Evolutionary conservation across 2,888 invertebrate species (phyloP).

Genomic region (Sinhomidia bicolor): DNA sequence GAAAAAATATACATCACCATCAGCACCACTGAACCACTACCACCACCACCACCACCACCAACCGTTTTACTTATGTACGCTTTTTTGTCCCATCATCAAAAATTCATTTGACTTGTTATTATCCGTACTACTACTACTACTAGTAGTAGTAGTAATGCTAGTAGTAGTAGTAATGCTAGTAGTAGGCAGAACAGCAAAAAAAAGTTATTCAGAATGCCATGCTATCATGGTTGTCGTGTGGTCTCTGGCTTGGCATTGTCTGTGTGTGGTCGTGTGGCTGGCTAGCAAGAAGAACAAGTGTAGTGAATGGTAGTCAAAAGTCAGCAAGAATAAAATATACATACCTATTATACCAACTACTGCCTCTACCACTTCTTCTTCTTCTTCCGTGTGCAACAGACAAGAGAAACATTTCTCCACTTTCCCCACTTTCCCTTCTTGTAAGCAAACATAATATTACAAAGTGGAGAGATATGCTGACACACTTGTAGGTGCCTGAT

Average conservation of each 20-base stretch:
- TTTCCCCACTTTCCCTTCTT: not conserved
- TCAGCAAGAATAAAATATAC: not conserved
- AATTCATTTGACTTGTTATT: slow-evolving; percentile 66
- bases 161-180: not conserved
- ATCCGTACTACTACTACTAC: not conserved
- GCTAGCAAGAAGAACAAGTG: not conserved
- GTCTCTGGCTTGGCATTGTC: slow-evolving; percentile 2
- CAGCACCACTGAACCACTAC: not conserved
- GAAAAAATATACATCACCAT: slow-evolving; percentile 1
- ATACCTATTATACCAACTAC: too few relatives aligned
- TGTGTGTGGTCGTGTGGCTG: slow-evolving; percentile 30
- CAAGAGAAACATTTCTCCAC: slow-evolving; percentile 2
- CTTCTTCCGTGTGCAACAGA: too few relatives aligned
- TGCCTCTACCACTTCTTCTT: too few relatives aligned
- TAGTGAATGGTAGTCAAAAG: not conserved
- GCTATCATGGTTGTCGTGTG: slow-evolving; percentile 25
- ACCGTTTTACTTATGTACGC: slow-evolving; percentile 38
- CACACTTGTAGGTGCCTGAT: not conserved
- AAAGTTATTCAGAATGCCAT: not conserved
- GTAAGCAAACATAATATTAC: too few relatives aligned
- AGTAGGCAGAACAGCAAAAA: not conserved
- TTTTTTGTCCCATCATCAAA: slow-evolving; percentile 58
- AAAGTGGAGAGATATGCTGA: not conserved
- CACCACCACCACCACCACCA: not conserved
- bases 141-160: not conserved